A percentile compares a stretch with the other conserved stretches of the same genome.
These are phyloP conservation scores for Deilephila elpenor DNA, from an alignment of 2,888 invertebrate genomes.

Conservation along the genomic window DNA sequence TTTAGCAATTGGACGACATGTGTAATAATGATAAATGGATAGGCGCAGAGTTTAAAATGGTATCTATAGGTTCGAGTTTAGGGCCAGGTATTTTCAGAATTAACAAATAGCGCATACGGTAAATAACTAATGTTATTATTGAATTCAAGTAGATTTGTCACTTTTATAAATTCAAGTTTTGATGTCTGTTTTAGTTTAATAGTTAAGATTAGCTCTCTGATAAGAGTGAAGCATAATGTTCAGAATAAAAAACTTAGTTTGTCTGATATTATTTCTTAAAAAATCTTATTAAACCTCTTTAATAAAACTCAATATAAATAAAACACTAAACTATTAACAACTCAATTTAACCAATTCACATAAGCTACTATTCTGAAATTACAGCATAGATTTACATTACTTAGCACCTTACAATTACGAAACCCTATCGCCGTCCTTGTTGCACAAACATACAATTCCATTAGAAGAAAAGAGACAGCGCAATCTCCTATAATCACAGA, in stretches of 20 bases:
- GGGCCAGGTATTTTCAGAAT: not conserved
- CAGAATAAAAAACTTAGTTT: not conserved
- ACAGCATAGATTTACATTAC: slow-evolving; percentile 21
- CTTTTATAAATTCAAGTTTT: no score
- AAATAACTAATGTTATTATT: no score
- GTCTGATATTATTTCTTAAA: not conserved
- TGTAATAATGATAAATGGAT: not conserved
- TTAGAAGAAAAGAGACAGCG: not conserved
- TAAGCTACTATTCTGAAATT: slow-evolving; percentile 10
- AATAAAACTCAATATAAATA: not conserved
- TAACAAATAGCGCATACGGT: no score
- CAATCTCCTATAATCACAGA: slow-evolving; percentile 22
- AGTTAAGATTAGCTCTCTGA: no score
- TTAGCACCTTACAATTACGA: slow-evolving; percentile 25
- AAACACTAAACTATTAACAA: slow-evolving; percentile 9
- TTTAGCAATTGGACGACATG: not conserved
- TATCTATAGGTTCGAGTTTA: not conserved
- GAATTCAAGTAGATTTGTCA: no score
- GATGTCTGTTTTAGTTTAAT: no score
- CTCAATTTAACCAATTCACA: slow-evolving; percentile 9
- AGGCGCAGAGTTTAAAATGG: not conserved
- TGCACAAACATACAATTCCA: not conserved
- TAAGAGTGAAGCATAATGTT: not conserved
- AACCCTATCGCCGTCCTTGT: slow-evolving; percentile 1
- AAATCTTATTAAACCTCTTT: no score